Conservation (phyloP, 1,140 invertebrate species). For the Andrena cerasifolii region DNA sequence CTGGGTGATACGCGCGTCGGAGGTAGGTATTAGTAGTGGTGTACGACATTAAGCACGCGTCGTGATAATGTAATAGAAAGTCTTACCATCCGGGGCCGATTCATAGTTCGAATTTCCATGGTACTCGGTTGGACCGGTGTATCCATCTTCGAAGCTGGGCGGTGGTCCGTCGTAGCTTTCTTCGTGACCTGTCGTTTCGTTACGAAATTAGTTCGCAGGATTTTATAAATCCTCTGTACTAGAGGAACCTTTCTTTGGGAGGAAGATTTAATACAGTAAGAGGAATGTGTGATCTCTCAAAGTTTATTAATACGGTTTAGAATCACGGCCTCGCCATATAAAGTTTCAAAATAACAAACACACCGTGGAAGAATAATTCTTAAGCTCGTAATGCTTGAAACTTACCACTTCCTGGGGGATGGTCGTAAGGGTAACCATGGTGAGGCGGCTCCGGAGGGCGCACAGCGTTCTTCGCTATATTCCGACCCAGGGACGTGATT, state of each 20-base stretch:
- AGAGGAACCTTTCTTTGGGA: too few species aligned
- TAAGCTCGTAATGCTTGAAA: not conserved
- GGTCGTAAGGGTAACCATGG: constrained; percentile 62
- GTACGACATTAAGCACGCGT: not conserved
- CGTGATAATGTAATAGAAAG: not conserved
- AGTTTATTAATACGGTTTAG: too few species aligned
- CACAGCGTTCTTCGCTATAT: constrained; percentile 88
- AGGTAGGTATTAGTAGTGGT: not conserved
- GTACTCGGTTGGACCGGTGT: constrained; percentile 48
- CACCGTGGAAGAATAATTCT: not conserved
- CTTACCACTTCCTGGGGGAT: constrained; percentile 43
- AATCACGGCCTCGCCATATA: too few species aligned
- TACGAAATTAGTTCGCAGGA: not conserved
- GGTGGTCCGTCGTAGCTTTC: constrained; percentile 65
- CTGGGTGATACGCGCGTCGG: not conserved
- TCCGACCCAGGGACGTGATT: constrained; percentile 89
- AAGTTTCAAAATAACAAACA: too few species aligned
- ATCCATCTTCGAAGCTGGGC: constrained; percentile 66
- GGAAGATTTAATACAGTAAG: not conserved
- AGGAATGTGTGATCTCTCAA: too few species aligned
- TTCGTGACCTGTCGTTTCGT: constrained; percentile 61
- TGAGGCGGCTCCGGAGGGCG: constrained; percentile 77
- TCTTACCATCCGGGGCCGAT: constrained; percentile 27
- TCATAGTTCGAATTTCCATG: constrained; percentile 14
- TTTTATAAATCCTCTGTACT: too few species aligned